Base-by-base conservation (phyloP, 2,113 vertebrate species). In the Todiramphus saurophagus region DNA sequence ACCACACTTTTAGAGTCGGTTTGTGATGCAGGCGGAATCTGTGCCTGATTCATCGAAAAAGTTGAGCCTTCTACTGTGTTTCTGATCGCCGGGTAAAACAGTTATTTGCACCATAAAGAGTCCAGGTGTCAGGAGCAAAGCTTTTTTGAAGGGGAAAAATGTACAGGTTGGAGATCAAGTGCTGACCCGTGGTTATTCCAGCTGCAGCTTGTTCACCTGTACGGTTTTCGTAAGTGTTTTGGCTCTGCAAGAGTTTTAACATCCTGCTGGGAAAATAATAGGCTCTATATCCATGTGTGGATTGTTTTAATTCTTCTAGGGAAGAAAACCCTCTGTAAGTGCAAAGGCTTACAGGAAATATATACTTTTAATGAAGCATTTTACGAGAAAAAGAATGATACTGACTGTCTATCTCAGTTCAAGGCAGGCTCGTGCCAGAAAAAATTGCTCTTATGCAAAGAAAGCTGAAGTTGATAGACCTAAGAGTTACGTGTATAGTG, bases 251-350 rank as follows among this genome's bases (percentile, higher is more conserved):
- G 83, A 77, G 76, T 91, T 96, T 96, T 95, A 96, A 84, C 69
- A 76, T 59, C 96, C 78, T 92, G 83, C 93, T 95, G 94, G 70
- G 94, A 93, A 96, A 95, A 93, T 95, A 94, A 92, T 30, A 89
- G 76, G 44, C 70, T 94, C 86, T 50, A 69, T 48, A 78, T 33
- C 94, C 66, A 70, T 4, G 69, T 82, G 72, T 63, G 48, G 84
- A 92, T 84, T 60, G 39, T 43, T 89, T 76, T 62, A 90, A 95
- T 91, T 90, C 91, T 58, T 81, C 66, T 44, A 43, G 63, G 46
- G 44, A 89, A 83, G 69, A 68, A 74, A 95, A 73, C 16, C 5
- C 44, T 95, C 83, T 30, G 43, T 19, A 76, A 64, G 80, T 92
- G 31, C 69, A 95, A 86, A 89, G 68, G 82, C 72, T 94, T 39